Base-by-base conservation (phyloP, 2,113 vertebrate genomes). In the Prochilodus magdalenae region DNA sequence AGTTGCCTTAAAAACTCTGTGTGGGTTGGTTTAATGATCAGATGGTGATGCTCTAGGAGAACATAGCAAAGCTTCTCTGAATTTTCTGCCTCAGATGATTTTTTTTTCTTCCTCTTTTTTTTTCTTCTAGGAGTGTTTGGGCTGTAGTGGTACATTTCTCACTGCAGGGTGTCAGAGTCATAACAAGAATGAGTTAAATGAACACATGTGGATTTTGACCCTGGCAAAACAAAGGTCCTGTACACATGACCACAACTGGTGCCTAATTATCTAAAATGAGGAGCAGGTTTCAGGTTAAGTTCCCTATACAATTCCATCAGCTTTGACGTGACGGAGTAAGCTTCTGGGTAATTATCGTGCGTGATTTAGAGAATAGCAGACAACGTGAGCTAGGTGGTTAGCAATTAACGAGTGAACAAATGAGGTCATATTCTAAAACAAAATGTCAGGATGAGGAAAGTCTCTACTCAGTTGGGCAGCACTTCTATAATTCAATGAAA, bases 191-290 rank as follows among this genome's bases (percentile, higher is more conserved):
- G 55, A 53, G 33, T 62, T 51, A 49, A 18, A 53, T 60, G 33
- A 60, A 40, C 81, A 71, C 22, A 74, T 81, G 60, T 55, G 79
- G 65, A 53, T 62, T 62, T 77, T 76, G 36, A 71, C 53, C 65
- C 62, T 10, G n/a, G 49, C 22, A 77, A 82, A 49, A 11, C 65
- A 62, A 63, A 77, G 47, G 33, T 70, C 8, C 66, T 44, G 26
- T 53, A 36, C 10, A 55, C 67, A 66, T 57, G 60, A 30, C 51
- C 53, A 65, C 59, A 72, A 57, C 51, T 33, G 72, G 16, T 0
- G 27, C 40, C 26, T 77, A 66, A 80, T 81, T 26, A 77, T 59
- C 10, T 73, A 11, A 18, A 85, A 77, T 77, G 33, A 60, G 67
- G 75, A 73, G 71, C 47, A 84, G 26, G 55, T 62, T 55, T 70